Evolutionary conservation across 2,888 invertebrate species (phyloP), one percentile per base, ranked within the genome.

Genomic region (Calliphora vomitoria): DNA sequence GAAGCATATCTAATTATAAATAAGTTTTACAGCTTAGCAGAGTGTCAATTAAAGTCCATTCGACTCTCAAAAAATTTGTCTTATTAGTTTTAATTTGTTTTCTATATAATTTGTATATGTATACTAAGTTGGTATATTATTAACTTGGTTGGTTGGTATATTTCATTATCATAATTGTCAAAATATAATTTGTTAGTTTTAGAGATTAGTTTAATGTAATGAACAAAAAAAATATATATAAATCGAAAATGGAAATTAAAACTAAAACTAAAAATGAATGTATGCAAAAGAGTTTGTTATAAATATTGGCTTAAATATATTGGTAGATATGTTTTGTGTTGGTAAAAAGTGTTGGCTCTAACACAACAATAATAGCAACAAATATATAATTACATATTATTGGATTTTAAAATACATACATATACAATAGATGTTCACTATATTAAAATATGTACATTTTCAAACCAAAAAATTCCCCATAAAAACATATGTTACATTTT

Each of bases 181-280:
- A 81, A 87, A 84, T 81, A 84, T 81, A 84, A 87, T 87, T 87
- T 84, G 83, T 87, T 83, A 80, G 87, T 81, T 81, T 84, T 81
- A 75, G 72, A 76, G 87, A 87, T 84, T 87, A 87, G 66, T 83
- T 79, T 74, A 60, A 83, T 75, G 58, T 13, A 47, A 68, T 68
- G 13, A 35, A 20, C 5, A 68, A 44, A 44, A 35, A 76, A 74
- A 62, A 15, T 50, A 47, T 10, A 20, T 8, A 20, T 20, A 41
- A 18, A 64, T 8, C 20, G 15, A 64, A 68, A 83, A 69, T 50
- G 50, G 25, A 69, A 76, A 82, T 76, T 72, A 62, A 44, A 72
- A 81, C 53, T 66, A 25, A 41, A 53, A 31, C 44, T 66, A 25
- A 41, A 53, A 31, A 44, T 55, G 41, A 13, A 13, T 20, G 53